Evolutionary conservation across 2,113 vertebrate species (phyloP).

Genomic region (Eudyptes chrysolophus): DNA sequence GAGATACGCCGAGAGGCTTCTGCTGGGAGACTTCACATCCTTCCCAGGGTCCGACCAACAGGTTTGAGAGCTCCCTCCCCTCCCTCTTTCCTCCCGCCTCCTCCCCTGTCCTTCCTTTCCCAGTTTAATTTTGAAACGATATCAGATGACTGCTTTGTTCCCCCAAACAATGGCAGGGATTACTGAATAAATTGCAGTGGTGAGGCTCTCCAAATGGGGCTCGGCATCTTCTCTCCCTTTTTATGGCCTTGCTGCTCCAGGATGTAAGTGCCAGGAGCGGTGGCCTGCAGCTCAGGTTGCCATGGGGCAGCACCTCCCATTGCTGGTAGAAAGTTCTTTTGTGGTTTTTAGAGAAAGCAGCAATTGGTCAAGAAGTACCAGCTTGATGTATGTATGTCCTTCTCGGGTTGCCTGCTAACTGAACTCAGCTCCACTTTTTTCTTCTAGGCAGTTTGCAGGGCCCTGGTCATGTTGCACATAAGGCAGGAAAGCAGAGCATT

Average conservation of each 20-base stretch:
- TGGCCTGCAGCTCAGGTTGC: neutral
- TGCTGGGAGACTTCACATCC: slow-evolving; percentile 46
- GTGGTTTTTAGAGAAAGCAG: neutral
- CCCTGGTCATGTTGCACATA: rapidly evolving
- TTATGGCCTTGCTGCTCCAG: neutral
- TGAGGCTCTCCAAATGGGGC: neutral
- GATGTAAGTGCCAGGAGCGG: neutral
- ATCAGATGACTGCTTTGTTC: slow-evolving; percentile 46
- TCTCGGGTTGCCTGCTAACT: rapidly evolving
- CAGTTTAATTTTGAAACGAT: neutral
- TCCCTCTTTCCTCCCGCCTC: neutral
- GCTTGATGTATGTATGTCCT: neutral
- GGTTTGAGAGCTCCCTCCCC: slow-evolving; percentile 7
- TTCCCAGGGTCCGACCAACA: slow-evolving; percentile 21
- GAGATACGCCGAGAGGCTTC: neutral
- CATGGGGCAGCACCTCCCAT: rapidly evolving
- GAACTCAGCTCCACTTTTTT: neutral
- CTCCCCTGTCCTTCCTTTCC: slow-evolving; percentile 32
- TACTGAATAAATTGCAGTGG: neutral
- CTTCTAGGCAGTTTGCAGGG: neutral
- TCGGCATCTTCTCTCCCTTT: neutral
- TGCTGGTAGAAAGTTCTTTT: neutral
- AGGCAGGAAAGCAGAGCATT: neutral
- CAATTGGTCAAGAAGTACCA: neutral
- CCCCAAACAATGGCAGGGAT: slow-evolving; percentile 12